Base-by-base conservation (phyloP, 2,888 invertebrate species). In the Leptopilina drosophilae region DNA sequence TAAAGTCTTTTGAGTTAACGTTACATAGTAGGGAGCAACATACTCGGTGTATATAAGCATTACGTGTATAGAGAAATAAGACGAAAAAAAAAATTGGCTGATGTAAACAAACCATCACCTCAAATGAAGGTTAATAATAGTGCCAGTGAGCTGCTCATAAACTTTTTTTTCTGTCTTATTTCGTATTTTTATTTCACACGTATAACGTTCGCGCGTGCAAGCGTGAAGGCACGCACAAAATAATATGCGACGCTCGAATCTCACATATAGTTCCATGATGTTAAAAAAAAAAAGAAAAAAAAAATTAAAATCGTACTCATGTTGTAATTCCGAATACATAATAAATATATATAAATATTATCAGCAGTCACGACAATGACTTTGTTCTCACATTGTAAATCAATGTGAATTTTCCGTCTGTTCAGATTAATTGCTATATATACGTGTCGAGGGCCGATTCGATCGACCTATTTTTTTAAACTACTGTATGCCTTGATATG, bases 381-480 rank as follows among this genome's bases (percentile, higher is more conserved):
- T 66, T 66, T 66, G 42, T 66, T 66, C 66, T 66, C 66, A 66
- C 53, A 46, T 46, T 14, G 20, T 14, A 49, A 69, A 69, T 69
- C 49, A 69, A 69, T 53, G 69, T 12, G 53, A 53, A 69, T 53
- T 69, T 26, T 53, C 26, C 6, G 20, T 69, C 67, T 49, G 15
- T 26, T 49, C 15, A 69, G 26, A 69, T 69, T 14, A 69, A 69
- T 69, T 69, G 26, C 26, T 53, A 53, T 11, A 53, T 11, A 49
- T 15, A 49, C 49, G 59, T 26, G 26, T 69, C 26, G 69, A 69
- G 26, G 69, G 26, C 26, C 53, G 69, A 53, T 69, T 53, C 4
- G 26, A 53, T 69, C 69, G 53, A 69, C 69, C 69, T 69, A 69
- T 69, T 69, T 69, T 69, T 53, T 46, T 26, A 8, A 69, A 53